Evolutionary conservation across 2,888 invertebrate genomes (phyloP).

Genomic region (Drosophila kanekoi): DNA sequence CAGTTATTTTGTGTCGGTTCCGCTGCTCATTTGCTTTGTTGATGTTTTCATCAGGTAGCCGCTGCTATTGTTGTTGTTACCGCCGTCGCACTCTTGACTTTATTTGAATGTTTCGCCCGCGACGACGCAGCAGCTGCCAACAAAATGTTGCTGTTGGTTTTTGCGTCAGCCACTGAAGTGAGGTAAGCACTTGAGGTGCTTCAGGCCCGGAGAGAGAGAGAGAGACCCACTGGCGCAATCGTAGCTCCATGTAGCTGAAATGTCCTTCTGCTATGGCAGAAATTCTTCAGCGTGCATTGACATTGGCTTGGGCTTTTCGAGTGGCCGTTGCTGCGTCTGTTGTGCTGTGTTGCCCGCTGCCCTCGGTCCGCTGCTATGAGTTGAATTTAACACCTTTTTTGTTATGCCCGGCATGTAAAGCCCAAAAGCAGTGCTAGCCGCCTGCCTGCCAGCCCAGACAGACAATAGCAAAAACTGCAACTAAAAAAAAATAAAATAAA

Average conservation of each 20-base stretch:
- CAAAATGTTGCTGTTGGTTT: constrained; percentile 22
- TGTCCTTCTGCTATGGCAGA: constrained; percentile 77
- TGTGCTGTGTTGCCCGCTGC: constrained; percentile 4
- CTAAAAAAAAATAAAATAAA: constrained; percentile 19
- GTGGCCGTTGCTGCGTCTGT: constrained; percentile 31
- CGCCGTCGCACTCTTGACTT: constrained; percentile 57
- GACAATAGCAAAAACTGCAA: constrained; percentile 56
- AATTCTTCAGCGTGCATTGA: constrained; percentile 79
- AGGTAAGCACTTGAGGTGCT: constrained; percentile 70
- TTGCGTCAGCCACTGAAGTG: constrained; percentile 45
- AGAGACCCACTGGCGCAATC: neutral
- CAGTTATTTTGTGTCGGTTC: constrained; percentile 47
- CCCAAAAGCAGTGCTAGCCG: constrained; percentile 73
- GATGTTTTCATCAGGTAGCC: constrained; percentile 55
- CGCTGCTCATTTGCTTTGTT: constrained; percentile 44
- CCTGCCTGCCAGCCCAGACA: constrained; percentile 48
- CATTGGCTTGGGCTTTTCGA: constrained; percentile 60
- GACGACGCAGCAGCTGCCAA: constrained; percentile 25
- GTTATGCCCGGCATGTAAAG: constrained; percentile 79
- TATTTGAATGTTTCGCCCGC: constrained; percentile 53
- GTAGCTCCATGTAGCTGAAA: constrained; percentile 58
- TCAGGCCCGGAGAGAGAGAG: constrained; percentile 30
- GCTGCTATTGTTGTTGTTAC: constrained; percentile 17
- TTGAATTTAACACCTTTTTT: constrained; percentile 81
- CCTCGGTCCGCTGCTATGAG: constrained; percentile 49